Evolutionary conservation across 1,140 invertebrate species (phyloP).

Genomic region (Hermetia illucens): DNA sequence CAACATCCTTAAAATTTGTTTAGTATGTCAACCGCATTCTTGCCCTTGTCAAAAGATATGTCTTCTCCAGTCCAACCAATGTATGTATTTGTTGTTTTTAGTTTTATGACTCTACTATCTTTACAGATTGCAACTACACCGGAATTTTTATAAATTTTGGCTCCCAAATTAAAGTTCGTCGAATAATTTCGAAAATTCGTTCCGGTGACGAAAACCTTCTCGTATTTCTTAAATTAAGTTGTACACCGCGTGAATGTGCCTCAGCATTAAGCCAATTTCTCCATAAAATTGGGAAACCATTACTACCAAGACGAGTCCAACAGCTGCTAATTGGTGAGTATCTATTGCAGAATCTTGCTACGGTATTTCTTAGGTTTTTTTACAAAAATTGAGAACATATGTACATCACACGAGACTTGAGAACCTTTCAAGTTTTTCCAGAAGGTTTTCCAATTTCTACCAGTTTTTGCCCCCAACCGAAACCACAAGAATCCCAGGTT

Average conservation of each 20-base stretch:
- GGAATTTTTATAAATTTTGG: neutral
- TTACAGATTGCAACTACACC: neutral
- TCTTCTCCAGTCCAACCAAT: no score
- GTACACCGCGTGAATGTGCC: conserved; percentile 2
- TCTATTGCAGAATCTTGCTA: neutral
- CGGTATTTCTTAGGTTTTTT: neutral
- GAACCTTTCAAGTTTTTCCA: no score
- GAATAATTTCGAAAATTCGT: neutral
- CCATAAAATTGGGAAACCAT: neutral
- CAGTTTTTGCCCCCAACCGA: no score
- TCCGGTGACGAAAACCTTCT: neutral
- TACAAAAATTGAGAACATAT: neutral
- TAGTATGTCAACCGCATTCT: no score
- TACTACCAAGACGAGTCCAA: neutral
- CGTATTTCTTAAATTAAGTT: neutral
- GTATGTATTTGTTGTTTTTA: no score
- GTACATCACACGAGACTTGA: no score
- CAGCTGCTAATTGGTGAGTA: neutral
- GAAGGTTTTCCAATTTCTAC: no score
- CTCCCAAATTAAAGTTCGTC: neutral
- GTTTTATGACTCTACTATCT: no score
- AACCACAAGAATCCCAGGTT: no score
- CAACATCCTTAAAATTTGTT: no score
- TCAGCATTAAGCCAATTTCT: conserved; percentile 1
- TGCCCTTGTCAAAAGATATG: no score